phyloP scores from a whole-genome alignment of 1,140 invertebrate genomes.

The Ceratosolen solmsi region DNA sequence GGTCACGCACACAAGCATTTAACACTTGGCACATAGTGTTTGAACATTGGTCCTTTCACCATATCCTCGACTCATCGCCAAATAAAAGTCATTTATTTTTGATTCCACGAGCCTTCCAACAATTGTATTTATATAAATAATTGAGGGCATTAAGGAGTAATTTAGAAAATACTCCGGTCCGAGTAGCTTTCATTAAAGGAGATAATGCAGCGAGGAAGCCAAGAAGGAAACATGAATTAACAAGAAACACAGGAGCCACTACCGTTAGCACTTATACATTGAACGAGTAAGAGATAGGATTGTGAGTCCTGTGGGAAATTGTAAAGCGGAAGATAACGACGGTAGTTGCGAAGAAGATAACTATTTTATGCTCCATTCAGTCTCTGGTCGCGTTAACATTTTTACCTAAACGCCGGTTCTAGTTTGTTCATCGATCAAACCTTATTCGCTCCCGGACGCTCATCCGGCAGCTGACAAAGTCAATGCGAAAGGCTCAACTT shows the following conservation, averaged over 20 bases:
- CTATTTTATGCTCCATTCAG: slow-evolving; percentile 59
- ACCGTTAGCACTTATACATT: neutral
- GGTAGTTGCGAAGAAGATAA: slow-evolving; percentile 58
- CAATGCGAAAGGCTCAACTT: slow-evolving; percentile 23
- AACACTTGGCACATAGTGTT: no score
- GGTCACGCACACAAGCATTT: no score
- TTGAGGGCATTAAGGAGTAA: no score
- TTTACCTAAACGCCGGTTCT: slow-evolving; percentile 52
- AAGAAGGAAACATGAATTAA: slow-evolving; percentile 13
- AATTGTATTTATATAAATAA: no score
- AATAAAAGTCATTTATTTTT: no score
- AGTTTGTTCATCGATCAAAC: slow-evolving; percentile 46
- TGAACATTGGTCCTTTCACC: no score
- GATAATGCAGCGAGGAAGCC: no score
- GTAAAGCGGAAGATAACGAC: slow-evolving; percentile 54
- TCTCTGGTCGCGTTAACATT: slow-evolving; percentile 54
- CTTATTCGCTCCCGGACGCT: neutral
- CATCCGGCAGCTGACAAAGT: slow-evolving; percentile 27
- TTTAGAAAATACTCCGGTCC: no score
- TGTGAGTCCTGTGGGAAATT: slow-evolving; percentile 57
- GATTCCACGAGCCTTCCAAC: no score
- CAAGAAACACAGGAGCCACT: neutral
- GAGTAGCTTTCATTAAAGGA: no score
- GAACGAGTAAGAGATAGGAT: slow-evolving; percentile 51
- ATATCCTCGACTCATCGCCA: no score